Percentiles rank a stretch among this genome's conserved stretches.
Conservation (phyloP, 2,113 vertebrate genomes). For the Glaucidium brasilianum region DNA sequence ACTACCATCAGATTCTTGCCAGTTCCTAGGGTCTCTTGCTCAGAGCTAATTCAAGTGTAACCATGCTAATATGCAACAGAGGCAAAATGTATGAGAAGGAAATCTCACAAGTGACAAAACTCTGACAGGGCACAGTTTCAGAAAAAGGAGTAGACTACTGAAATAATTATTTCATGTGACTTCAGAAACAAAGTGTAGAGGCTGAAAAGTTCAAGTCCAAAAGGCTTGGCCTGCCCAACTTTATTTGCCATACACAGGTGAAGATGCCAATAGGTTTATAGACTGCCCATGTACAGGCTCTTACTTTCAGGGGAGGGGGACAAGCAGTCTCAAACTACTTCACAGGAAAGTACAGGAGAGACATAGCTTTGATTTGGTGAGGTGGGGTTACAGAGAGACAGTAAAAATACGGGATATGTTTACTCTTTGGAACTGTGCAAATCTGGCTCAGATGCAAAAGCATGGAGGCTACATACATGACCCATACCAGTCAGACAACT, state of each 20-base stretch:
- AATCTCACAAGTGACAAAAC: background rate
- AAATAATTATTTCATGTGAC: background rate
- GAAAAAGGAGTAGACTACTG: background rate
- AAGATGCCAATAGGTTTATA: background rate
- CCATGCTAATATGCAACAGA: background rate
- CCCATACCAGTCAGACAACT: background rate
- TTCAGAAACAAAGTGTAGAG: background rate
- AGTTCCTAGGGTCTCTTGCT: background rate
- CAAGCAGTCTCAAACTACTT: background rate
- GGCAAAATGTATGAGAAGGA: background rate
- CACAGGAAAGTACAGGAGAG: background rate
- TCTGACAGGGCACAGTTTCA: background rate
- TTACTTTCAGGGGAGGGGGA: background rate
- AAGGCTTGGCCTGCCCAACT: background rate
- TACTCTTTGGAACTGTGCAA: background rate
- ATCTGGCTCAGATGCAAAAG: background rate
- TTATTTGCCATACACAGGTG: background rate
- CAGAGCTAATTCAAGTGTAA: background rate
- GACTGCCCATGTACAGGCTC: background rate
- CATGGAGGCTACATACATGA: background rate
- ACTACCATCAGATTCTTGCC: background rate
- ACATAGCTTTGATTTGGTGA: background rate
- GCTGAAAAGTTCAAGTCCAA: background rate
- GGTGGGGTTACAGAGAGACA: background rate
- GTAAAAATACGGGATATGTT: background rate